Percentiles rank a stretch among this genome's conserved stretches.
phyloP scores from a whole-genome alignment of 1,140 invertebrate species.

The Drosophila funebris region DNA sequence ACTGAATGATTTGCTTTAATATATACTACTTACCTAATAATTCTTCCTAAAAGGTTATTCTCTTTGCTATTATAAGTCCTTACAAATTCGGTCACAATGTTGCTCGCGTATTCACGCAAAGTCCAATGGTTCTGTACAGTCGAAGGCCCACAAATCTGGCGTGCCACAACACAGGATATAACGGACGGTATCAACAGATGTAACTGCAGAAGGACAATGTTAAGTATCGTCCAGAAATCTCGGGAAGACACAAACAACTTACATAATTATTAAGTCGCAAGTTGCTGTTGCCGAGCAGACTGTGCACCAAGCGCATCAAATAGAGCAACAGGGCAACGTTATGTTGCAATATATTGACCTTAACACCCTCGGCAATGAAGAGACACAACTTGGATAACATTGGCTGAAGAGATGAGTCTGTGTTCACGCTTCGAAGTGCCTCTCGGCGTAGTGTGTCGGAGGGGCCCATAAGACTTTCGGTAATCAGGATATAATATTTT shows the following conservation, averaged over 20 bases:
- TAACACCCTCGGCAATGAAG: slow-evolving; percentile 33
- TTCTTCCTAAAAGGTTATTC: slow-evolving; percentile 24
- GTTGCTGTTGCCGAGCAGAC: slow-evolving; percentile 22
- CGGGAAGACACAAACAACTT: slow-evolving; percentile 13
- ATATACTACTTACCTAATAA: slow-evolving; percentile 27
- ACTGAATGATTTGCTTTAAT: background rate
- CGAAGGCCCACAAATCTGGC: background rate
- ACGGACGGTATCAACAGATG: slow-evolving; percentile 49
- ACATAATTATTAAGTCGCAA: slow-evolving; percentile 39
- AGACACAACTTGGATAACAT: slow-evolving; percentile 18
- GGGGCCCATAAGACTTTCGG: slow-evolving; percentile 9
- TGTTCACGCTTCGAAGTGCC: slow-evolving; percentile 10
- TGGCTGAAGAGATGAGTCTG: slow-evolving; percentile 34
- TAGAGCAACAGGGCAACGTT: slow-evolving; percentile 29
- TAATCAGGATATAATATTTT: slow-evolving; percentile 27
- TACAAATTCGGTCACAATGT: slow-evolving; percentile 36
- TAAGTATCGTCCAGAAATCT: background rate
- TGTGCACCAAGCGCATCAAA: slow-evolving; percentile 50
- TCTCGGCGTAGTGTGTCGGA: slow-evolving; percentile 2
- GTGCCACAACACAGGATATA: slow-evolving; percentile 30
- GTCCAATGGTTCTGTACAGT: slow-evolving; percentile 36
- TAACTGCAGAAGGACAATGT: slow-evolving; percentile 19
- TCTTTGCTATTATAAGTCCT: background rate
- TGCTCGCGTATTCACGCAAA: slow-evolving; percentile 45
- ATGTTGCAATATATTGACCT: slow-evolving; percentile 16